A percentile compares a stretch with the other conserved stretches of the same genome.
These are phyloP conservation scores for Euura lappo DNA, from an alignment of 1,140 invertebrate genomes.

Conservation along the genomic window DNA sequence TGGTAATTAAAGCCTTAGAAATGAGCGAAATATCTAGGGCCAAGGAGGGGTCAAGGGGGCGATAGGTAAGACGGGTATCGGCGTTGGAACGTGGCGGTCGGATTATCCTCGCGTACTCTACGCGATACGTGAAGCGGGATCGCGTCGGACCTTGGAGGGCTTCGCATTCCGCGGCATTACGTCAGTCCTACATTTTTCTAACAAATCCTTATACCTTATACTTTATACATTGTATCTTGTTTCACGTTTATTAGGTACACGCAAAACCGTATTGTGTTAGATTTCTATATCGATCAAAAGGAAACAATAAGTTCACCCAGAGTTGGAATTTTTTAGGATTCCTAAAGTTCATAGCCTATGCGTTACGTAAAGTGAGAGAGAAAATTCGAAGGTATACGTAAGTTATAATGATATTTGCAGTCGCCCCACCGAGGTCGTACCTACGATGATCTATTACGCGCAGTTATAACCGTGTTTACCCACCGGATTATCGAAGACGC, in stretches of 20 bases:
- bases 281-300: too few relatives aligned
- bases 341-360: too few relatives aligned
- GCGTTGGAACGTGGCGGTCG: constrained; percentile 23
- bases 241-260: too few relatives aligned
- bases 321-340: too few relatives aligned
- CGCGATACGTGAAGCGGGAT: constrained; percentile 45
- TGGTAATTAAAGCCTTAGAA: constrained; percentile 47
- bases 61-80: constrained; percentile 13
- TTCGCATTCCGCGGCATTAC: constrained; percentile 31
- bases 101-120: constrained; percentile 35
- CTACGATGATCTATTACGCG: not conserved
- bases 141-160: constrained; percentile 35
- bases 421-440: not conserved
- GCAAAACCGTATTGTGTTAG: too few relatives aligned
- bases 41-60: constrained; percentile 20
- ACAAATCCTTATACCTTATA: not conserved
- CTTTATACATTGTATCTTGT: too few relatives aligned
- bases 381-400: too few relatives aligned
- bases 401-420: too few relatives aligned
- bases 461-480: constrained; percentile 23
- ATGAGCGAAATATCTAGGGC: constrained; percentile 20
- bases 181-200: constrained; percentile 18
- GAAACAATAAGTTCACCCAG: too few relatives aligned
- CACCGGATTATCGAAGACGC: constrained; percentile 26
- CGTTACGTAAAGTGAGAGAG: too few relatives aligned